Evolutionary conservation across 2,888 invertebrate genomes (phyloP).

Genomic region (Lycophotia porphyrea): DNA sequence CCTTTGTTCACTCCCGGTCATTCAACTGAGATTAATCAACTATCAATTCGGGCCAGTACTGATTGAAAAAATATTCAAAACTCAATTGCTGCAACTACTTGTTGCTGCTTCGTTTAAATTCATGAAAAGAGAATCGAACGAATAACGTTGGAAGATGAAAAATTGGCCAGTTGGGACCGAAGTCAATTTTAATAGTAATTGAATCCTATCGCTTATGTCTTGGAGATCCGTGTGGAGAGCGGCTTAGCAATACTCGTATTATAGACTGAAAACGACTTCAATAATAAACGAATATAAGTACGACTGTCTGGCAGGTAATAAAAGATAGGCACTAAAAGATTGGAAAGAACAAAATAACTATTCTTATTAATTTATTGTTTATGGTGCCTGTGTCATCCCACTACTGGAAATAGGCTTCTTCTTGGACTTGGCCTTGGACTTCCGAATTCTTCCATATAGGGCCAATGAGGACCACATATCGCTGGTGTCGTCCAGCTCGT

Average conservation of each 20-base stretch:
- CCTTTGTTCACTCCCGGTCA: background rate
- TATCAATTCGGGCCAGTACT: conserved; percentile 8
- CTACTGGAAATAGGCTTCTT: too few relatives aligned
- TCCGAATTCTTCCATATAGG: too few relatives aligned
- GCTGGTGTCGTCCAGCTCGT: too few relatives aligned
- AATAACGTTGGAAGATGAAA: conserved; percentile 39
- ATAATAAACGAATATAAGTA: conserved; percentile 46
- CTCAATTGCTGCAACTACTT: conserved; percentile 45
- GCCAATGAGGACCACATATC: too few relatives aligned
- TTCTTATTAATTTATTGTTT: too few relatives aligned
- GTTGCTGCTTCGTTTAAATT: conserved; percentile 61
- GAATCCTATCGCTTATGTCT: conserved; percentile 54
- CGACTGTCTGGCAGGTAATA: conserved; percentile 5
- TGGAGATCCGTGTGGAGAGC: conserved; percentile 23
- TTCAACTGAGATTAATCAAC: conserved; percentile 24
- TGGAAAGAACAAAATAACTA: background rate
- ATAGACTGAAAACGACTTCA: conserved; percentile 41
- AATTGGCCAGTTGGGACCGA: conserved; percentile 19
- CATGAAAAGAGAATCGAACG: conserved; percentile 53
- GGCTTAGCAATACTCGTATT: conserved; percentile 50
- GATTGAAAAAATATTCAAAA: conserved; percentile 46
- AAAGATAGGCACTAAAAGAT: background rate
- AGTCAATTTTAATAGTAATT: conserved; percentile 47
- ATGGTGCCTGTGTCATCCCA: too few relatives aligned
- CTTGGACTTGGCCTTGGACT: too few relatives aligned